A percentile compares a stretch with the other conserved stretches of the same genome.
phyloP scores from a whole-genome alignment of 1,140 invertebrate genomes.

The Tetragonula clypearis region DNA sequence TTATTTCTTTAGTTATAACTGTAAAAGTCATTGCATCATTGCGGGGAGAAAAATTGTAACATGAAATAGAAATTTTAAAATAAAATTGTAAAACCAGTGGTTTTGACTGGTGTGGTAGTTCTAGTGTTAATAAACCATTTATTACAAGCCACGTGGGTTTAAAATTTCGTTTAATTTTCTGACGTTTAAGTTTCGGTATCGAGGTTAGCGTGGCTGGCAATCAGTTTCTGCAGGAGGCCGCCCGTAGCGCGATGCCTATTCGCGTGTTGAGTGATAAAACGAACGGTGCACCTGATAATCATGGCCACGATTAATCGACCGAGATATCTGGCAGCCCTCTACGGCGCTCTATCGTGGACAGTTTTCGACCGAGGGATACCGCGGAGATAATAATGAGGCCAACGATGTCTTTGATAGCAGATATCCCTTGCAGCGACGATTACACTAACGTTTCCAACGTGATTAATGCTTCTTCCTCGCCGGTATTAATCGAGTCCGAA shows the following conservation, averaged over 20 bases:
- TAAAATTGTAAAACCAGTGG: too few relatives aligned
- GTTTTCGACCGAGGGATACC: conserved; percentile 6
- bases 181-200: conserved; percentile 51
- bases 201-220: neutral
- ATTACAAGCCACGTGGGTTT: too few relatives aligned
- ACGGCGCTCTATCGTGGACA: conserved; percentile 10
- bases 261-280: conserved; percentile 56
- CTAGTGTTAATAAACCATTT: too few relatives aligned
- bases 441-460: neutral
- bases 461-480: neutral
- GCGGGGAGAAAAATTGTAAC: too few relatives aligned
- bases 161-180: too few relatives aligned
- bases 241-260: conserved; percentile 49
- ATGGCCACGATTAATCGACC: conserved; percentile 56
- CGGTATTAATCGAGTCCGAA: neutral
- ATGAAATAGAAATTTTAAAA: too few relatives aligned
- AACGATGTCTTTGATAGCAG: neutral
- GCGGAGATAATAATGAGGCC: conserved; percentile 8
- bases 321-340: conserved; percentile 25
- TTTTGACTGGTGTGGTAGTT: too few relatives aligned
- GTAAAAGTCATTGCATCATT: too few relatives aligned
- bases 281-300: conserved; percentile 51
- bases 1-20: too few relatives aligned
- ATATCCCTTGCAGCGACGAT: neutral
- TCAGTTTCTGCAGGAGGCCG: conserved; percentile 19